A percentile compares a stretch with the other conserved stretches of the same genome.
phyloP scores from a whole-genome alignment of 2,113 vertebrate genomes.

The Camelus bactrianus region DNA sequence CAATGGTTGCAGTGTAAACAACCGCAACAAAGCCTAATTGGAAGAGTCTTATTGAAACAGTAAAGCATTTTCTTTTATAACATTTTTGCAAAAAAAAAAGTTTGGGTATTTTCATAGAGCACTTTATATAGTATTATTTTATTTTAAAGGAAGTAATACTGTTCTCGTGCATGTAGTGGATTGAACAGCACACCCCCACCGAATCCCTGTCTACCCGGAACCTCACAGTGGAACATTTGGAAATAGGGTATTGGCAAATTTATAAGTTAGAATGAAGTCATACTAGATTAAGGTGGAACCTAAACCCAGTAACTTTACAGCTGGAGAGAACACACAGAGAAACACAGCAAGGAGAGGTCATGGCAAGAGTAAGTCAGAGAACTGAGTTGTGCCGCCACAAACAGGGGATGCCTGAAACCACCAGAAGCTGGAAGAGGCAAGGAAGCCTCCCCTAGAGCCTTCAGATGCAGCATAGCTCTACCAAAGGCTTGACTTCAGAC shows the following conservation, averaged over 20 bases:
- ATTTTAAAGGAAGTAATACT: not conserved
- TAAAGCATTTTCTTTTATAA: not conserved
- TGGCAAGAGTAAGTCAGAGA: not conserved
- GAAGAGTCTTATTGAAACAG: not conserved
- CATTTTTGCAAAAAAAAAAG: not conserved
- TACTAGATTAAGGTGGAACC: not conserved
- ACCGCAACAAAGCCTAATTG: not conserved
- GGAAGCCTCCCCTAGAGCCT: no score
- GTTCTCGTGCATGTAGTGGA: rapidly evolving
- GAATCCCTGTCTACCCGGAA: not conserved
- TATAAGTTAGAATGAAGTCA: not conserved
- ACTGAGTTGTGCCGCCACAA: not conserved
- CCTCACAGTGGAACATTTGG: not conserved
- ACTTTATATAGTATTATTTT: not conserved
- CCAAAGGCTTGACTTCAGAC: no score
- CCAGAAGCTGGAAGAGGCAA: not conserved
- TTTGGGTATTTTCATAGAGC: not conserved
- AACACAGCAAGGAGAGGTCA: not conserved
- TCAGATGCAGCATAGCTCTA: no score
- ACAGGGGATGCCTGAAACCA: no score
- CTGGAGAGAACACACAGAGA: not conserved
- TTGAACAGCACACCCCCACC: not conserved
- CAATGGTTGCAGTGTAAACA: not conserved
- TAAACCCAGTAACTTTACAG: not conserved
- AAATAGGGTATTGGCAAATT: not conserved